These are phyloP conservation scores for Orbicella faveolata DNA, from an alignment of 64 coral and sea anemone species.

Conservation along the genomic window DNA sequence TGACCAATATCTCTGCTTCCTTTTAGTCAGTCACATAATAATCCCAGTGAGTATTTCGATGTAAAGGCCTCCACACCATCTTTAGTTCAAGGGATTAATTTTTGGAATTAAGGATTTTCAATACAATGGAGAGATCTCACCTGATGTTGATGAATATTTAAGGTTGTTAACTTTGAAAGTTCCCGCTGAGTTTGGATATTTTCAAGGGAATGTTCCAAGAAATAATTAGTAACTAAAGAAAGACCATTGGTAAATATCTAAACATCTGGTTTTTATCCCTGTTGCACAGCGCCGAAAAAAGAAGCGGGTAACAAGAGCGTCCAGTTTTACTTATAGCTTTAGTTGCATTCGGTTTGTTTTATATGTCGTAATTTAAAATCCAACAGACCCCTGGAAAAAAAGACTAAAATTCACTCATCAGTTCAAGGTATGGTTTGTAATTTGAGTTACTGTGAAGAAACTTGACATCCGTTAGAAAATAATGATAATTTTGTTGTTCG, in stretches of 20 bases:
- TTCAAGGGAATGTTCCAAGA: neutral
- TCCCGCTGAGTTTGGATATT: neutral
- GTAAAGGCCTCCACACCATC: neutral
- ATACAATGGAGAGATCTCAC: neutral
- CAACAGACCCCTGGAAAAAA: too few relatives aligned
- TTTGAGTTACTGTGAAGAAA: too few relatives aligned
- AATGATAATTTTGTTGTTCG: neutral
- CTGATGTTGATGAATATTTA: neutral
- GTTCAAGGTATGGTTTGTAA: too few relatives aligned
- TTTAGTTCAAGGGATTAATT: neutral
- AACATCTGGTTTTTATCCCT: neutral
- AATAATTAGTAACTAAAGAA: neutral
- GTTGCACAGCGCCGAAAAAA: neutral
- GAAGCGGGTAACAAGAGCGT: neutral
- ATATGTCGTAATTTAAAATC: too few relatives aligned
- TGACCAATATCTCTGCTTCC: neutral
- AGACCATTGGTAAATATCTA: neutral
- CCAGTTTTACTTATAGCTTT: too few relatives aligned
- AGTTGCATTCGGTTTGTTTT: neutral
- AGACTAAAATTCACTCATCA: too few relatives aligned
- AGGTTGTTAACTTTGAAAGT: neutral
- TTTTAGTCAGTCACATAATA: neutral
- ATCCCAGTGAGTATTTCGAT: neutral
- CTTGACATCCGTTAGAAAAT: too few relatives aligned
- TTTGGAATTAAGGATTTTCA: neutral